Conservation (phyloP, 2,797 vertebrate genomes). For the Melanotaenia boesemani region DNA sequence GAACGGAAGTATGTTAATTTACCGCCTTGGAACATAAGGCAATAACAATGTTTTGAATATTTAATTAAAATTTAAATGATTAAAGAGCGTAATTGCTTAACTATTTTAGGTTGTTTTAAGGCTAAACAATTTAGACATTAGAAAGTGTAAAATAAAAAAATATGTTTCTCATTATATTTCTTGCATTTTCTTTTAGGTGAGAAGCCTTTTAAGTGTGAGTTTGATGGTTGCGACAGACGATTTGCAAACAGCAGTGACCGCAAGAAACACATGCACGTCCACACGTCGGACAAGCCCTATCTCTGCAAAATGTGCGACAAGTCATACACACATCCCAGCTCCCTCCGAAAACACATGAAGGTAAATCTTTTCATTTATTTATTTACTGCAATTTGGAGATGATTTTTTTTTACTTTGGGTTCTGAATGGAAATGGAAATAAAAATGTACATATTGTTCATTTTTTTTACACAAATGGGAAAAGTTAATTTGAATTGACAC, state of each 20-base stretch:
- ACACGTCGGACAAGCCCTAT: conserved; percentile 99
- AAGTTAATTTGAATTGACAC: conserved; percentile 57
- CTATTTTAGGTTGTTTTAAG: neutral
- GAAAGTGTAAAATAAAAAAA: neutral
- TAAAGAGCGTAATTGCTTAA: neutral
- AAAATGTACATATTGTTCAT: neutral
- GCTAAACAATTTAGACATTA: neutral
- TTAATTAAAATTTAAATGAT: neutral
- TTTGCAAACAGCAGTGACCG: conserved; percentile 99
- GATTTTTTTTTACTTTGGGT: neutral
- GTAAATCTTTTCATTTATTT: conserved; percentile 74
- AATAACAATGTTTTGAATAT: neutral
- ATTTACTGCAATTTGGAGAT: neutral
- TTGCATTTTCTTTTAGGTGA: conserved; percentile 86
- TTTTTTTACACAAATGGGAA: conserved; percentile 20
- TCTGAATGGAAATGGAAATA: conserved; percentile 1
- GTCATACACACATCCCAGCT: conserved; percentile 99
- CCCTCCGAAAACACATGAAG: conserved; percentile 99
- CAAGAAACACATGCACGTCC: conserved; percentile 99
- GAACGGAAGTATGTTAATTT: neutral
- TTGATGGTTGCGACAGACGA: conserved; percentile 97
- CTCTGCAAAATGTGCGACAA: conserved; percentile 99
- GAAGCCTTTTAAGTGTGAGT: conserved; percentile 99
- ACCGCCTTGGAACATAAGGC: neutral
- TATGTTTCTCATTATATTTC: neutral